Evolutionary conservation across 2,888 invertebrate genomes (phyloP), one percentile per base, ranked within the genome.

Genomic region (Sisyra nigra): DNA sequence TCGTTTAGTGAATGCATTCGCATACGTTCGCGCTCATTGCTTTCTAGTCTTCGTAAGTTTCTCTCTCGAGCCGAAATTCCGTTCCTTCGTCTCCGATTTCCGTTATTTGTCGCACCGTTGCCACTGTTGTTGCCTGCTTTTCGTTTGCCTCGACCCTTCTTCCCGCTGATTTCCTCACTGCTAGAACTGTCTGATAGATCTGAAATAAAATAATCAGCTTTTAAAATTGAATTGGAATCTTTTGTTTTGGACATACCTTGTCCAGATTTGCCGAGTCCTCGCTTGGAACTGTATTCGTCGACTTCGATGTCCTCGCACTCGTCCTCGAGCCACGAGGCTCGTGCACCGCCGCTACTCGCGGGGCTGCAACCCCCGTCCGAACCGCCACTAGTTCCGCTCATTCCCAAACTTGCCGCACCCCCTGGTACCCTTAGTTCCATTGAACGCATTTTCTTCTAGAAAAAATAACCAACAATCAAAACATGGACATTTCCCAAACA

Each of bases 1-100:
- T 81, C 81, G 57, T 83, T 83, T 48, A 83, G 66, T 48, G 78
- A 77, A 60, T 83, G 83, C 83, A 83, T 83, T 53, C 83, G 68
- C 74, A 80, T 79, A 51, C 83, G 66, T 60, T 83, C 83, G 51
- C 83, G 66, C 60, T 82, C 80, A 60, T 83, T 83, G 60, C 80
- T 81, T 62, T 82, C 82, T 53, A 82, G 68, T 53, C 82, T 70
- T 52, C 82, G 64, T 51, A 79, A 64, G 56, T 80, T 80, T 57
- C 78, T 67, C 60, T 83, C 82, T 51, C 78, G 63, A 8, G 80
- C 75, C 53, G 71, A 74, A 38, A 76, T 65, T 37, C 71, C 71
- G 39, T 73, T 69, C 56, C 73, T 68, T 51, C 74, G 61, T 50
- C 72, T 62, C 43, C 68, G 57, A 47, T 63, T 57, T 42, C 60